phyloP scores from a whole-genome alignment of 2,113 vertebrate species.

The Oreochromis aureus region DNA sequence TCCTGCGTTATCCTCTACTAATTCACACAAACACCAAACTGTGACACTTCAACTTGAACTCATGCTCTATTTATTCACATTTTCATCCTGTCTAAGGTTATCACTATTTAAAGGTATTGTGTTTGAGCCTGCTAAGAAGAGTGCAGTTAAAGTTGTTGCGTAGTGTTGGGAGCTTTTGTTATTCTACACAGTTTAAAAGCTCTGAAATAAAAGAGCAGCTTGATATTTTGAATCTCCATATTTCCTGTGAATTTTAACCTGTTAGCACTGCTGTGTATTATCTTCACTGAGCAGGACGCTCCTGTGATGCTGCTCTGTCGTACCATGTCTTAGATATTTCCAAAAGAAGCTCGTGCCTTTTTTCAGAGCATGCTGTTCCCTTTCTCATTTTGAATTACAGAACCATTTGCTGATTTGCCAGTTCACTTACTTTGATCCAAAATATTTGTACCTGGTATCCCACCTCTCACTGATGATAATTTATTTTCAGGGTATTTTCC shows the following conservation, averaged over 20 bases:
- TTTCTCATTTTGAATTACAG: neutral
- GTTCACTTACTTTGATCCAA: neutral
- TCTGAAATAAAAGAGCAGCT: neutral
- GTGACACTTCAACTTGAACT: constrained; percentile 7
- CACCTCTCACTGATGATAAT: neutral
- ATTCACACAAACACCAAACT: neutral
- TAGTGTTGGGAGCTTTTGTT: neutral
- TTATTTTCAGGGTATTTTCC: constrained; percentile 21
- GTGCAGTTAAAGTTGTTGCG: neutral
- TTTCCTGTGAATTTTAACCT: neutral
- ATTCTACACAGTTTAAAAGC: neutral
- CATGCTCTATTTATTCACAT: constrained; percentile 48
- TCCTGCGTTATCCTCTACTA: neutral
- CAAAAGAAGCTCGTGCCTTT: neutral
- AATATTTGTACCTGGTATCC: neutral
- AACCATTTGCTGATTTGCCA: constrained; percentile 3
- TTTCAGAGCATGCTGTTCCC: neutral
- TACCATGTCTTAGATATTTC: neutral
- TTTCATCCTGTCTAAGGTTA: constrained; percentile 7
- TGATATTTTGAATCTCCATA: neutral
- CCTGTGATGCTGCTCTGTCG: neutral
- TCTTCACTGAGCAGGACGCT: neutral
- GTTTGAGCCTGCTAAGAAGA: neutral
- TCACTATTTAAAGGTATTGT: constrained; percentile 39
- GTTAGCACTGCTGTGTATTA: neutral